Percentiles rank a stretch among this genome's conserved stretches.
Conservation (phyloP, 2,113 vertebrate species). For the Spizaetus ornatus region DNA sequence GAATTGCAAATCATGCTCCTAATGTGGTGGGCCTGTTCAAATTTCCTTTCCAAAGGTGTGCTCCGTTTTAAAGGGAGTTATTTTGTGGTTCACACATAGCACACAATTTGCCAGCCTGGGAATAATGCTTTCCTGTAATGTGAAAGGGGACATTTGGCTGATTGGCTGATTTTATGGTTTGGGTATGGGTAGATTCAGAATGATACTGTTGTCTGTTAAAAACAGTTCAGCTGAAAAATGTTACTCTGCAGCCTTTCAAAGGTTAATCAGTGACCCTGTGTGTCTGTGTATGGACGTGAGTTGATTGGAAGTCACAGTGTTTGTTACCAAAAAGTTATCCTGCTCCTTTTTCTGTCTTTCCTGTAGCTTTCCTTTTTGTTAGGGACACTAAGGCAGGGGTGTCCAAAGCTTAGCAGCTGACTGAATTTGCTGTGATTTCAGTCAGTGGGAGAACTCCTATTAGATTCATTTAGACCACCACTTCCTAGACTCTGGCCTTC, state of each 20-base stretch:
- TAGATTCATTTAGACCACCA: not conserved
- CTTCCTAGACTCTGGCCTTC: not conserved
- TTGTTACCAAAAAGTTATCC: not conserved
- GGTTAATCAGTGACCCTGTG: not conserved
- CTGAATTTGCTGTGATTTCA: not conserved
- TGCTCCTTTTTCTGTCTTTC: not conserved
- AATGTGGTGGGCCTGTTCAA: not conserved
- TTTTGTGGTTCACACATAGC: not conserved
- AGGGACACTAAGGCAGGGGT: not conserved
- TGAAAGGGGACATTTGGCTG: not conserved
- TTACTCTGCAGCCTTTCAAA: not conserved
- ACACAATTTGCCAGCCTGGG: not conserved
- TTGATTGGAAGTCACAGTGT: not conserved
- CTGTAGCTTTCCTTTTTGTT: not conserved
- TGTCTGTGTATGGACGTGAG: not conserved
- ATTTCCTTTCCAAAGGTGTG: not conserved
- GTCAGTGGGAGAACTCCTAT: not conserved
- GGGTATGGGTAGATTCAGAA: not conserved
- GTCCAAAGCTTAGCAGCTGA: not conserved
- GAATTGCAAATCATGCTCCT: not conserved
- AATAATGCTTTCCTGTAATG: not conserved
- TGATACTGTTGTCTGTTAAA: not conserved
- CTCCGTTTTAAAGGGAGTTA: not conserved
- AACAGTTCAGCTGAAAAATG: not conserved
- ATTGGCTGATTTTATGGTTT: not conserved